Conservation (phyloP, 1,140 invertebrate genomes). For the Lucilia sericata region DNA sequence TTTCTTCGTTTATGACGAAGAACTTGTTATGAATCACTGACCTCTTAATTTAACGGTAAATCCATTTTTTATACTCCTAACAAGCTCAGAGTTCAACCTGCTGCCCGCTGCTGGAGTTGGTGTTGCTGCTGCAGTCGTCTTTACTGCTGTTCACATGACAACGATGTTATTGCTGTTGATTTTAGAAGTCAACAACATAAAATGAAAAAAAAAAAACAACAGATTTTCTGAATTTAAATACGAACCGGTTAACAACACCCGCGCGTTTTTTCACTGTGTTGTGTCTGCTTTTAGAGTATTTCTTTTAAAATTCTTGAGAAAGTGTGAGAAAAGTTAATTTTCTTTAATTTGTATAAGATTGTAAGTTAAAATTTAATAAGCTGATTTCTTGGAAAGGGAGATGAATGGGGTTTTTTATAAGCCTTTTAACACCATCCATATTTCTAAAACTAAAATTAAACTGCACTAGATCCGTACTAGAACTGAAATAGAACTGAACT, state of each 20-base stretch:
- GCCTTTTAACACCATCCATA: too few species aligned
- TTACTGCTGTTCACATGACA: background rate
- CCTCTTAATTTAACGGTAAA: conserved; percentile 29
- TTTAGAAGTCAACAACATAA: background rate
- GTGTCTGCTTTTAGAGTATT: background rate
- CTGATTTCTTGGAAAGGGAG: too few species aligned
- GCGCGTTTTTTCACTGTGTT: background rate
- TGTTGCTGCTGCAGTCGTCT: background rate
- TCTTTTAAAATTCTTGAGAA: background rate
- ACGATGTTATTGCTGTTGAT: background rate
- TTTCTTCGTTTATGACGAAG: background rate
- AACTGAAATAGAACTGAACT: too few species aligned
- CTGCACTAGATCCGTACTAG: too few species aligned
- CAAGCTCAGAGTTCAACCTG: conserved; percentile 8
- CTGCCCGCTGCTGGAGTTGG: background rate
- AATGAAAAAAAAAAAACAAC: background rate
- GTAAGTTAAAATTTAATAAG: too few species aligned
- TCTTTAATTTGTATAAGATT: background rate
- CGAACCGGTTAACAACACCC: conserved; percentile 25
- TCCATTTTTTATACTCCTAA: background rate
- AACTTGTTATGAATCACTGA: conserved; percentile 29
- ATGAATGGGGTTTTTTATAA: too few species aligned
- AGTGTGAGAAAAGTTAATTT: conserved; percentile 21
- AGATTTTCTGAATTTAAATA: conserved; percentile 7
- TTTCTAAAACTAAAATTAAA: too few species aligned